Evolutionary conservation across 2,888 invertebrate genomes (phyloP), one percentile per base, ranked within the genome.

Genomic region (Troides helena): DNA sequence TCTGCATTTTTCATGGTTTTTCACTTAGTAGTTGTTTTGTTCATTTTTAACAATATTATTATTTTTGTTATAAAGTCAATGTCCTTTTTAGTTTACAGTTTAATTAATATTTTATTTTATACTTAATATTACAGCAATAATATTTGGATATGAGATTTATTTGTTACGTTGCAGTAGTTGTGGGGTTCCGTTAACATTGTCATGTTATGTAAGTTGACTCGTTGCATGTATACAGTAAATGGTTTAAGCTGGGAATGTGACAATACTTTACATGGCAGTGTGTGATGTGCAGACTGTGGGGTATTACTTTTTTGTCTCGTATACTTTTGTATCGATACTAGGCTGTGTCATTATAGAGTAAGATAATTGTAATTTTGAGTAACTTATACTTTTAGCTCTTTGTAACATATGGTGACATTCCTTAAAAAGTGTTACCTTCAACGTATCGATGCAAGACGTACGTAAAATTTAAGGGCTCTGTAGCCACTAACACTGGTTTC

Each of bases 401-500:
- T 39, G 10, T 7, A 0, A 39, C 39, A 10, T 10, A 39, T 10
- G 0, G 30, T 39, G 10, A 1, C 39, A 39, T 7, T 39, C 5
- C 7, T 8, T 39, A 1, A 10, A 39, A 39, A 39, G 10, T 39
- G 39, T 39, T 39, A 8, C 7, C 39, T 39, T 39, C 10, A 30
- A 50, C 6, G 39, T 64, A 57, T 64, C 56, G 56, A 64, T 64
- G n/a, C 64, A 64, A 36, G 25, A 63, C 7, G 57, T 57, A 64
- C 36, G 53, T 64, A 12, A 43, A 12, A 46, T 46, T 2, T 14
- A 50, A 56, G 53, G 56, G 53, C 65, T 39, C 57, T 30, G 1
- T 21, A 12, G 46, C 53, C 61, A 65, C 65, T 65, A 69, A 69
- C 61, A 57, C 46, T 62, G 62, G 63, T 57, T 60, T 73, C 53